These are phyloP conservation scores for Champsocephalus esox DNA, from an alignment of 2,797 vertebrate species.

Conservation along the genomic window DNA sequence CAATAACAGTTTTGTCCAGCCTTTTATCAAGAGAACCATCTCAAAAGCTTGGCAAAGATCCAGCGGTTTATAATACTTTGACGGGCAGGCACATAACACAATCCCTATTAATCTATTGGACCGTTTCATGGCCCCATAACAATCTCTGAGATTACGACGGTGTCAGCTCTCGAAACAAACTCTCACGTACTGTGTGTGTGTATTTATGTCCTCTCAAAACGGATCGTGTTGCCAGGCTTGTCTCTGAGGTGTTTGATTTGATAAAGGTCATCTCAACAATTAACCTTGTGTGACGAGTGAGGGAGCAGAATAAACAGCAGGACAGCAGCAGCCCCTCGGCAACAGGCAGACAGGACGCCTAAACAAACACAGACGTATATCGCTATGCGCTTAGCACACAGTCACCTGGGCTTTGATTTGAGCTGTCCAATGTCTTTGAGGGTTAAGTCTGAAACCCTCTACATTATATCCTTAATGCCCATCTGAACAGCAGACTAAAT, in stretches of 20 bases:
- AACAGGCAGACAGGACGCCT: constrained; percentile 18
- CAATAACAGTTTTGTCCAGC: background rate
- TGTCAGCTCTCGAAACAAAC: constrained; percentile 47
- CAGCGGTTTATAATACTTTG: constrained; percentile 41
- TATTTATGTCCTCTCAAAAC: constrained; percentile 36
- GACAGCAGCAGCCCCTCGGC: constrained; percentile 17
- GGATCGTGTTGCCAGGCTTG: constrained; percentile 40
- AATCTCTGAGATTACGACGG: constrained; percentile 61
- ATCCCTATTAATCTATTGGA: constrained; percentile 49
- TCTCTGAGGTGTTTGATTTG: constrained; percentile 68
- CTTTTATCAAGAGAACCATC: background rate
- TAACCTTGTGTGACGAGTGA: constrained; percentile 76
- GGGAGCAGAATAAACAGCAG: constrained; percentile 69
- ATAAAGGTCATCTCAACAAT: constrained; percentile 79
- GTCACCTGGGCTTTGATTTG: constrained; percentile 40
- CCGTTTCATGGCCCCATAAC: constrained; percentile 51
- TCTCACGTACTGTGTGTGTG: constrained; percentile 31
- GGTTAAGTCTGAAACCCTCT: constrained; percentile 31
- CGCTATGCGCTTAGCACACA: constrained; percentile 1
- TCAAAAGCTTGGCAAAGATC: constrained; percentile 16
- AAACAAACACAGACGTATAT: constrained; percentile 41
- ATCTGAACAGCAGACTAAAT: constrained; percentile 25
- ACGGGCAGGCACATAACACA: constrained; percentile 43
- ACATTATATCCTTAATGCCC: constrained; percentile 24
- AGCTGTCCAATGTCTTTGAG: constrained; percentile 10